These are phyloP conservation scores for Pachliopta kotzebuea DNA, from an alignment of 2,888 invertebrate genomes.

Conservation along the genomic window DNA sequence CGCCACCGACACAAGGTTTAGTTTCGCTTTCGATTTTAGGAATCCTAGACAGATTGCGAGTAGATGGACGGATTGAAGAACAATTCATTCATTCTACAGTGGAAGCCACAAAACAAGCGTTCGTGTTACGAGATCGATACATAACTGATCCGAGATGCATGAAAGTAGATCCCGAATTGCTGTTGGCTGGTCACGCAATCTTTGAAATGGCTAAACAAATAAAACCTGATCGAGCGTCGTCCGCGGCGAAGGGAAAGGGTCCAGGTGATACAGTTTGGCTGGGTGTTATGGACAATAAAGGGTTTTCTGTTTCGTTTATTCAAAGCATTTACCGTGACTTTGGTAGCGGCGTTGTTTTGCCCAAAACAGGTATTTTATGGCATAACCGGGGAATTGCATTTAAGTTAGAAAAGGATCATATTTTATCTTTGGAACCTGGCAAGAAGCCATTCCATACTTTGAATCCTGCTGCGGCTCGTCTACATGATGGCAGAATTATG, in stretches of 20 bases:
- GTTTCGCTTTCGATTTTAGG: slow-evolving; percentile 62
- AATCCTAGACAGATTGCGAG: slow-evolving; percentile 57
- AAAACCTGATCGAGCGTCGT: slow-evolving; percentile 44
- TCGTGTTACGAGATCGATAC: slow-evolving; percentile 49
- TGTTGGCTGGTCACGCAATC: slow-evolving; percentile 48
- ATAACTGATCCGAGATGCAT: slow-evolving; percentile 65
- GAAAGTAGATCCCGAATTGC: slow-evolving; percentile 51
- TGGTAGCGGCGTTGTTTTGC: slow-evolving; percentile 64
- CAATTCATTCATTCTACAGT: slow-evolving; percentile 62
- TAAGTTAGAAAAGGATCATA: slow-evolving; percentile 48
- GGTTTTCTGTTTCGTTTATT: slow-evolving; percentile 70
- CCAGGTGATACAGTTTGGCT: slow-evolving; percentile 71
- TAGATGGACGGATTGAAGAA: slow-evolving; percentile 59
- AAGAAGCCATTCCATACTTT: slow-evolving; percentile 69
- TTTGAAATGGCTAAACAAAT: slow-evolving; percentile 53
- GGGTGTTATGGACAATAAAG: slow-evolving; percentile 67
- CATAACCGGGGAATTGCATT: slow-evolving; percentile 65
- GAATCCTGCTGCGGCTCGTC: slow-evolving; percentile 61
- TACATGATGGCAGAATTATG: slow-evolving; percentile 65
- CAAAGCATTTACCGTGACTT: slow-evolving; percentile 62
- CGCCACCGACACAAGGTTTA: slow-evolving; percentile 72
- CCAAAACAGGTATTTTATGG: slow-evolving; percentile 67
- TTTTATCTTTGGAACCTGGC: slow-evolving; percentile 57
- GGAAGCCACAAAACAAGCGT: slow-evolving; percentile 55
- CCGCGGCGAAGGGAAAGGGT: slow-evolving; percentile 47